Evolutionary conservation across 2,797 vertebrate genomes (phyloP).

Genomic region (Pampus argenteus): DNA sequence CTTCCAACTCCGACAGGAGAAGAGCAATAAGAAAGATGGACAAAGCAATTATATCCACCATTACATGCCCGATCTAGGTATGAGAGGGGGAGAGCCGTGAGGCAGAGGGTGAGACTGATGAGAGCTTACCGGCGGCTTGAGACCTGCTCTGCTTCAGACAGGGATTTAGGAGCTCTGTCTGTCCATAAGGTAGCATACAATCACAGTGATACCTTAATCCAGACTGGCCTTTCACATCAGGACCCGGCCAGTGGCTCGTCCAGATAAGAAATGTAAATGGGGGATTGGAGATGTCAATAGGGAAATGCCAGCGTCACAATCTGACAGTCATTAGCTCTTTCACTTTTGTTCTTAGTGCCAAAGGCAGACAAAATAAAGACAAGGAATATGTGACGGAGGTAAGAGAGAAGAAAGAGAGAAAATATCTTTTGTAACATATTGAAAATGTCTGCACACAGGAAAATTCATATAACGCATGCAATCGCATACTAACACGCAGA

Average conservation of each 20-base stretch:
- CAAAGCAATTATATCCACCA: constrained; percentile 80
- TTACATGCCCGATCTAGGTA: constrained; percentile 76
- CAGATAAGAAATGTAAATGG: constrained; percentile 80
- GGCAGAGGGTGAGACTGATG: constrained; percentile 79
- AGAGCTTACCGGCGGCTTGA: constrained; percentile 78
- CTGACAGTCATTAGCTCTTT: constrained; percentile 72
- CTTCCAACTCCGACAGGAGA: constrained; percentile 56
- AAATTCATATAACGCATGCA: neutral
- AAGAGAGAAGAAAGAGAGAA: constrained; percentile 21
- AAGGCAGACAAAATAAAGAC: constrained; percentile 13
- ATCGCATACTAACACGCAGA: neutral
- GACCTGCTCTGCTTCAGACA: constrained; percentile 75
- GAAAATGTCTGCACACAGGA: neutral
- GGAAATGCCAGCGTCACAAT: constrained; percentile 69
- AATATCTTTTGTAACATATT: neutral
- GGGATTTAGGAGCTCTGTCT: constrained; percentile 79
- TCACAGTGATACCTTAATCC: constrained; percentile 86
- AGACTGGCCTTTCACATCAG: constrained; percentile 78
- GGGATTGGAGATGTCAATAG: constrained; percentile 71
- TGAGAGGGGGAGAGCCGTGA: constrained; percentile 43
- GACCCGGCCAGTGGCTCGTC: constrained; percentile 54
- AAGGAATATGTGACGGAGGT: constrained; percentile 11
- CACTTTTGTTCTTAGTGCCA: constrained; percentile 31
- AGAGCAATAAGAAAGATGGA: constrained; percentile 61
- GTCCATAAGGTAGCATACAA: constrained; percentile 66